Evolutionary conservation across 1,140 invertebrate species (phyloP), one percentile per base, ranked within the genome.

Genomic region (Amphibalanus amphitrite): DNA sequence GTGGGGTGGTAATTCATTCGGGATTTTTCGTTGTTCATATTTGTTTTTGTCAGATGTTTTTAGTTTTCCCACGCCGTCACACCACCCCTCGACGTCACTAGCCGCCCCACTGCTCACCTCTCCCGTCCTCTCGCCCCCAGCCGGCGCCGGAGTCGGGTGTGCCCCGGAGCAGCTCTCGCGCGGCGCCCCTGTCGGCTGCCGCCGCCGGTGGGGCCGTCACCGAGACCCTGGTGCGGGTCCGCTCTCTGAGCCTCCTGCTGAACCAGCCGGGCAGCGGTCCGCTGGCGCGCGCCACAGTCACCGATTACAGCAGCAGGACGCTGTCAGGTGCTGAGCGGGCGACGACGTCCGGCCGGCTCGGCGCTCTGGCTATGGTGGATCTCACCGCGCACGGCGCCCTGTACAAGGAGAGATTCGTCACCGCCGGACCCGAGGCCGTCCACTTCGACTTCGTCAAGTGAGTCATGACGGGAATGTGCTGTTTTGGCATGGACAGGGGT

Each of bases 371-470:
- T 10, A 77, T 95, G 0, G 78, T 86, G 29, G 93, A 97, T 82
- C 81, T 93, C 17, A 92, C 93, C 17, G 86, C 88, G 8, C 77
- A 80, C 69, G 90, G 91, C 0, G 78, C 82, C 71, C 82, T 90
- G 69, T 97, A 95, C 80, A 84, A 87, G 28, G 91, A 96, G 80
- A 84, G 90, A 73, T 93, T 97, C 79, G 80, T 91, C 6, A 92
- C 92, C 4, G 87, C 90, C 73, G 92, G 91, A 0, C 82, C 85
- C 73, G 85, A 92, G 78, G 91, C 91, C 25, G 79, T 95, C 23
- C 87, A 90, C 76, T 91, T 95, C 80, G 83, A 90, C 70, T 77
- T 84, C 68, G 83, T 84, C 74, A 83, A 81, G 79, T 83, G n/a
- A n/a, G n/a, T n/a, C n/a, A n/a, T n/a, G n/a, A n/a, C n/a, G n/a